Conservation (phyloP, 1,140 invertebrate species). For the Brachionus rotundiformis region DNA sequence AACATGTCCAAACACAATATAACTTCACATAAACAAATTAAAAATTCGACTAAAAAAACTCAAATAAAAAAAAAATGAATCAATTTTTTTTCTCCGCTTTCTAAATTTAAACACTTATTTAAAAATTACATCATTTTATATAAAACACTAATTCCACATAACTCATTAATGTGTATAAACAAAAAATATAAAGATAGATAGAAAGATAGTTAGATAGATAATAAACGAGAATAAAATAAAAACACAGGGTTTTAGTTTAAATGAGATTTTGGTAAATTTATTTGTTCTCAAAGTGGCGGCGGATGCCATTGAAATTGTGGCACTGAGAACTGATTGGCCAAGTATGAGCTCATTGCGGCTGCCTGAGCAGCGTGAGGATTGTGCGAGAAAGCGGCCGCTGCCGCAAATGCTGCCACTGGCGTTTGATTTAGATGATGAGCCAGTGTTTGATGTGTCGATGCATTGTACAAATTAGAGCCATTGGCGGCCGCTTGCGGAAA, state of each 20-base stretch:
- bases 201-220: too few relatives aligned
- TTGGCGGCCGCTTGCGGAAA: not conserved
- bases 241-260: not conserved
- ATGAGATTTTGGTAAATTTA: not conserved
- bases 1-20: not conserved
- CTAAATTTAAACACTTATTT: not conserved
- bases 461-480: not conserved
- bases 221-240: not conserved
- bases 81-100: not conserved
- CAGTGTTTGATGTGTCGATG: slow-evolving; percentile 1
- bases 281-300: not conserved
- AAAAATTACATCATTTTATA: too few relatives aligned
- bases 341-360: slow-evolving; percentile 27
- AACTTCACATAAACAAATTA: not conserved
- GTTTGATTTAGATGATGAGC: slow-evolving; percentile 5
- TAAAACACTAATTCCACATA: not conserved
- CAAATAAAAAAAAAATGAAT: not conserved
- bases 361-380: not conserved
- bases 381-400: not conserved
- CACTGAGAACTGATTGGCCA: slow-evolving; percentile 12
- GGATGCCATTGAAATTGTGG: slow-evolving; percentile 27
- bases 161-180: too few relatives aligned
- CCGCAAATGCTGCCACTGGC: not conserved
- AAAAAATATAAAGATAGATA: not conserved
- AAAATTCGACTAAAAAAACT: slow-evolving; percentile 2